A percentile compares a stretch with the other conserved stretches of the same genome.
These are phyloP conservation scores for Agrenia bidenticulata DNA, from an alignment of 2,888 invertebrate genomes.

Conservation along the genomic window DNA sequence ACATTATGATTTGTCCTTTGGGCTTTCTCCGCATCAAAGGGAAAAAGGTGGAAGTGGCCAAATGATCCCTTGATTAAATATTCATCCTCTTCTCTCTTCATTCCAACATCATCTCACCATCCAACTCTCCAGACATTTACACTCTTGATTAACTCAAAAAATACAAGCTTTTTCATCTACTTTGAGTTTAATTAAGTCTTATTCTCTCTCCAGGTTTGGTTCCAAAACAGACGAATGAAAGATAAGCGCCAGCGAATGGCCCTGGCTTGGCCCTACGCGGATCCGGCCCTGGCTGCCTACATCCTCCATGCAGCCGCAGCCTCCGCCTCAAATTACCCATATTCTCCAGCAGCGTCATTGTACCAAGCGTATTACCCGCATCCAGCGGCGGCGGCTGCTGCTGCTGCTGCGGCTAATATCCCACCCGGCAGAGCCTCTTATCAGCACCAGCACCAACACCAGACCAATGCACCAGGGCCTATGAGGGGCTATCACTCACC, in stretches of 20 bases:
- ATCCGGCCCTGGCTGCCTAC: constrained; percentile 89
- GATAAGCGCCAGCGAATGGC: constrained; percentile 95
- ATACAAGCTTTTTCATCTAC: neutral
- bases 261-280: constrained; percentile 92
- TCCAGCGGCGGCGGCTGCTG: constrained; percentile 57
- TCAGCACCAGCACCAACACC: constrained; percentile 51
- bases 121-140: too few species aligned
- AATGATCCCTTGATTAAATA: constrained; percentile 20
- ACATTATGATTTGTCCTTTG: constrained; percentile 32
- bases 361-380: constrained; percentile 52
- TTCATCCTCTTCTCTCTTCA: constrained; percentile 18
- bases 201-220: constrained; percentile 79
- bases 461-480: constrained; percentile 52
- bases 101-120: neutral
- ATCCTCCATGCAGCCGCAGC: constrained; percentile 82
- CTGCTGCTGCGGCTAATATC: constrained; percentile 58
- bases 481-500: constrained; percentile 54
- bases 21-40: constrained; percentile 16
- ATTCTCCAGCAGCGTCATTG: constrained; percentile 56
- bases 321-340: constrained; percentile 59
- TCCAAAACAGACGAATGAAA: constrained; percentile 95
- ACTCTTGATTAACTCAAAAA: neutral
- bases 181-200: constrained; percentile 12
- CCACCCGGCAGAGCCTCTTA: constrained; percentile 49
- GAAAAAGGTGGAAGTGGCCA: neutral